phyloP scores from a whole-genome alignment of 1,140 invertebrate genomes.

The Agraylea sexmaculata region DNA sequence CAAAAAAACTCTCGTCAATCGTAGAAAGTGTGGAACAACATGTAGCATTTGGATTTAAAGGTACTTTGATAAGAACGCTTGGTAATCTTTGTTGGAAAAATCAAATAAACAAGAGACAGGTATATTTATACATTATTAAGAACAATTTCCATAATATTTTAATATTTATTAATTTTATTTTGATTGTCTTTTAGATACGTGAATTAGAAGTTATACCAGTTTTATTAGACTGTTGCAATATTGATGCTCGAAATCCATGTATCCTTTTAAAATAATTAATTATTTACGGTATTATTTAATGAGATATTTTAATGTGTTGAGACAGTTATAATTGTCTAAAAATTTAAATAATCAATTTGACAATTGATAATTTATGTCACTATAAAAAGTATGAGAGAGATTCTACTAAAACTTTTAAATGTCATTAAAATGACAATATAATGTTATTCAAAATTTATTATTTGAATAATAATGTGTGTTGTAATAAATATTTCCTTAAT shows the following conservation, averaged over 20 bases:
- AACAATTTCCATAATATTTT: neutral
- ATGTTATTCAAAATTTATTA: too few relatives aligned
- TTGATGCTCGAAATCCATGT: constrained; percentile 74
- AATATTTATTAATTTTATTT: constrained; percentile 5
- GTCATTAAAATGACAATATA: too few relatives aligned
- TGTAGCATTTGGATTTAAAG: constrained; percentile 59
- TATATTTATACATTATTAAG: constrained; percentile 24
- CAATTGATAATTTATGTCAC: too few relatives aligned
- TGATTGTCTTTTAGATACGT: constrained; percentile 33
- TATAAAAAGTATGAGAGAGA: neutral
- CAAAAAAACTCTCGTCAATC: constrained; percentile 28
- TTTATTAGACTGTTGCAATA: constrained; percentile 65
- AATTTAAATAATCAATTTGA: too few relatives aligned
- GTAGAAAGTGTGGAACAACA: constrained; percentile 37
- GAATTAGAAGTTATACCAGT: constrained; percentile 58
- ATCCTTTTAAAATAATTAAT: constrained; percentile 32
- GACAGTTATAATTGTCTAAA: too few relatives aligned
- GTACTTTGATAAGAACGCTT: constrained; percentile 52
- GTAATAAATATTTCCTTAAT: constrained; percentile 15
- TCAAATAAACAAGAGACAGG: constrained; percentile 54
- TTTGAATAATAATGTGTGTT: too few relatives aligned
- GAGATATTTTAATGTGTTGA: too few relatives aligned
- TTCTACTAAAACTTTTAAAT: too few relatives aligned
- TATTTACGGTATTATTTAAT: too few relatives aligned
- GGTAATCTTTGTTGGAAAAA: constrained; percentile 60